Evolutionary conservation across 2,888 invertebrate genomes (phyloP).

Genomic region (Atrina japonica): DNA sequence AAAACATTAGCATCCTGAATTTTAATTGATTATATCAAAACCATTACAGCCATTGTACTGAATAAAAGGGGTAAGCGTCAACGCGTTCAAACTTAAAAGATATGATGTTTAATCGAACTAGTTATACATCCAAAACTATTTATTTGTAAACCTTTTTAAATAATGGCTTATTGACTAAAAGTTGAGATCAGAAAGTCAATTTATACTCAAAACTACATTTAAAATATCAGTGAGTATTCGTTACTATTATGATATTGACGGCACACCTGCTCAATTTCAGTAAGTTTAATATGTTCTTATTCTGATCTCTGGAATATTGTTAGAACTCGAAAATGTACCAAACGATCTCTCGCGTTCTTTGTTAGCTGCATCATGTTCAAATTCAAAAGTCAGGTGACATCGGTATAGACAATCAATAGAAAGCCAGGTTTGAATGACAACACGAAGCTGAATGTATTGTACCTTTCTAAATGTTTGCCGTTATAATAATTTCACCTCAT

Average conservation of each 20-base stretch:
- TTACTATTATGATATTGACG: slow-evolving; percentile 16
- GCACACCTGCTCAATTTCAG: slow-evolving; percentile 39
- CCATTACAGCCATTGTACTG: slow-evolving; percentile 10
- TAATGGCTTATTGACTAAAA: slow-evolving; percentile 41
- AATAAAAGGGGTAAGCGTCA: slow-evolving; percentile 14
- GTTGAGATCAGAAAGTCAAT: slow-evolving; percentile 41
- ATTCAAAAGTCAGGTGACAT: too few relatives aligned
- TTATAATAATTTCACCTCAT: too few relatives aligned
- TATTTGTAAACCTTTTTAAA: slow-evolving; percentile 34
- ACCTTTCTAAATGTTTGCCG: too few relatives aligned
- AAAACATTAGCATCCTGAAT: slow-evolving; percentile 23
- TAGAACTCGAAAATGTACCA: not conserved
- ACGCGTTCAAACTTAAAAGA: slow-evolving; percentile 26
- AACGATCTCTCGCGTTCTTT: not conserved
- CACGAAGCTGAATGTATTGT: too few relatives aligned
- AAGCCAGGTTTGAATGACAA: too few relatives aligned
- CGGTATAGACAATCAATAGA: too few relatives aligned
- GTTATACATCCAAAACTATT: slow-evolving; percentile 30
- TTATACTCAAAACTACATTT: slow-evolving; percentile 25
- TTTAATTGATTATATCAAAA: slow-evolving; percentile 12
- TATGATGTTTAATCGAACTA: slow-evolving; percentile 33
- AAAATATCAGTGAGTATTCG: slow-evolving; percentile 30
- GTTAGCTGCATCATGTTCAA: too few relatives aligned
- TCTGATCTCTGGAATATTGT: not conserved
- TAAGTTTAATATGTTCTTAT: slow-evolving; percentile 9